A percentile compares a stretch with the other conserved stretches of the same genome.
These are phyloP conservation scores for Xylocopa sonorina DNA, from an alignment of 1,140 invertebrate genomes.

Conservation along the genomic window DNA sequence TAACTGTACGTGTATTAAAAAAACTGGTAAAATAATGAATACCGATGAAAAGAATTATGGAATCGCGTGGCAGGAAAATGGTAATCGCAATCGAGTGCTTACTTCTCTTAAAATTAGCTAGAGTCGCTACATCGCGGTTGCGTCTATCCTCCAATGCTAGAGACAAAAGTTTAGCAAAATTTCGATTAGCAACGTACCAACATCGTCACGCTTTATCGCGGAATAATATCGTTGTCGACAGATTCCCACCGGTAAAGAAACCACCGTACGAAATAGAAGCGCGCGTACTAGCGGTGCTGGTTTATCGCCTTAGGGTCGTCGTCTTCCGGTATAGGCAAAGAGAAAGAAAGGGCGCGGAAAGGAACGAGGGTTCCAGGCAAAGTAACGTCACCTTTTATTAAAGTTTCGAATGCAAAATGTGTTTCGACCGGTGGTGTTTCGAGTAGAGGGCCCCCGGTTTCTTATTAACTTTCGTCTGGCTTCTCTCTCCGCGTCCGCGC, in stretches of 20 bases:
- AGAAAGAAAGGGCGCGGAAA: conserved; percentile 29
- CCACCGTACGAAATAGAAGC: neutral
- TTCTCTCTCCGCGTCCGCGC: neutral
- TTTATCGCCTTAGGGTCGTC: conserved; percentile 46
- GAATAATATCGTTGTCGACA: conserved; percentile 12
- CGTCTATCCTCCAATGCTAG: too few relatives aligned
- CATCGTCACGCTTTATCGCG: neutral
- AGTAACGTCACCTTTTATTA: conserved; percentile 59
- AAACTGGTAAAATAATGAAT: too few relatives aligned
- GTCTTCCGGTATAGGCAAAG: conserved; percentile 5
- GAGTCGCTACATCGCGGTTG: too few relatives aligned
- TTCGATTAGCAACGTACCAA: neutral
- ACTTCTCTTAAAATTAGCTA: too few relatives aligned
- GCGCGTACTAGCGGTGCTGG: conserved; percentile 13
- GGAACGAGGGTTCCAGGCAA: conserved; percentile 11
- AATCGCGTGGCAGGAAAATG: too few relatives aligned
- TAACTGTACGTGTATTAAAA: too few relatives aligned
- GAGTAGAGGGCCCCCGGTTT: conserved; percentile 28
- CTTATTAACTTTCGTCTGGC: conserved; percentile 49
- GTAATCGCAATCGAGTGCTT: too few relatives aligned
- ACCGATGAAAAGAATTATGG: too few relatives aligned
- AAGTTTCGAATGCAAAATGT: conserved; percentile 60
- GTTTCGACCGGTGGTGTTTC: conserved; percentile 38
- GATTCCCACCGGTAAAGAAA: neutral
- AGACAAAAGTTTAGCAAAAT: too few relatives aligned